Evolutionary conservation across 2,888 invertebrate species (phyloP).

Genomic region (Dascillus cervinus): DNA sequence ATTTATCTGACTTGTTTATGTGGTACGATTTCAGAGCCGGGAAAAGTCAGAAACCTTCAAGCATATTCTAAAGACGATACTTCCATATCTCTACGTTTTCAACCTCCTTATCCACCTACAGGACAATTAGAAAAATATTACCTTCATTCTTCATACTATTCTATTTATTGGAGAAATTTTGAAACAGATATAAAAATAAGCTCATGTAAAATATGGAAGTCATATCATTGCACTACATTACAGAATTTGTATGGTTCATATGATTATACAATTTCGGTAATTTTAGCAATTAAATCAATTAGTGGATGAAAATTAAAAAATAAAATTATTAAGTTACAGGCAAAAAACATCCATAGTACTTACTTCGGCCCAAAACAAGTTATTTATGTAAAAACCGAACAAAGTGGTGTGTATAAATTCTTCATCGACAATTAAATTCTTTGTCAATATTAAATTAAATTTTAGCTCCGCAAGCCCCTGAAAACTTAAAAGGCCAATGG

Average conservation of each 20-base stretch:
- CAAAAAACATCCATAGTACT: too few species aligned
- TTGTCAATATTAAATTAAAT: conserved; percentile 3
- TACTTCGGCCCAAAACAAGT: too few species aligned
- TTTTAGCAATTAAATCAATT: neutral
- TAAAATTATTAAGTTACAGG: neutral
- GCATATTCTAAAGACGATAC: conserved; percentile 18
- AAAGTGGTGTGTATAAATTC: neutral
- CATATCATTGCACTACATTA: conserved; percentile 4
- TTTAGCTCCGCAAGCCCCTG: conserved; percentile 23
- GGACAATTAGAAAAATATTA: conserved; percentile 21
- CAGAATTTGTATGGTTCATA: too few species aligned
- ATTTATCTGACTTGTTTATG: too few species aligned
- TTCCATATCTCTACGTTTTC: conserved; percentile 24
- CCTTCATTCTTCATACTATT: conserved; percentile 8
- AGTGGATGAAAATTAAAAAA: neutral
- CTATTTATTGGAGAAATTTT: neutral
- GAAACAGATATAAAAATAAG: neutral
- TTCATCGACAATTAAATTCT: neutral
- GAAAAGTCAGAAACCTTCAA: too few species aligned
- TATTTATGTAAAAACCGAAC: neutral
- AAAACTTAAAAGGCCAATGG: conserved; percentile 21
- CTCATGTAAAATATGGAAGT: conserved; percentile 7
- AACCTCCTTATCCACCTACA: conserved; percentile 27
- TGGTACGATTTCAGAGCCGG: too few species aligned
- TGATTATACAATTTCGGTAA: neutral